Evolutionary conservation across 2,113 vertebrate species (phyloP).

Genomic region (Vicugna pacos): DNA sequence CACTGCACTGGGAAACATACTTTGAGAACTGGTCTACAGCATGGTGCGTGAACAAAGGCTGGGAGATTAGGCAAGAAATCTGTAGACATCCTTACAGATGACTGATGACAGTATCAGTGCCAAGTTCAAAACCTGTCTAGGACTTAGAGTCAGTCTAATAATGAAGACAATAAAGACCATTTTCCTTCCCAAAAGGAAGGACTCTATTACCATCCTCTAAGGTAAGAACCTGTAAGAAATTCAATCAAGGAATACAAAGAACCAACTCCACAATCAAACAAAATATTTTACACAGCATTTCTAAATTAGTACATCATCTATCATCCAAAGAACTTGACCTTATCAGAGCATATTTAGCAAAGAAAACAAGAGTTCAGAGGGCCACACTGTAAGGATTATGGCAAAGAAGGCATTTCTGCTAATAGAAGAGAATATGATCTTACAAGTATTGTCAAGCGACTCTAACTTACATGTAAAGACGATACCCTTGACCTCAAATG

Average conservation of each 20-base stretch:
- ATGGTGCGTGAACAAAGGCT: rapidly evolving
- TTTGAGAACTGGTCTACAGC: not conserved
- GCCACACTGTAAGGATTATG: not conserved
- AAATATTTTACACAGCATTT: not conserved
- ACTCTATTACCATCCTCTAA: not conserved
- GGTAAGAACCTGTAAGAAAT: not conserved
- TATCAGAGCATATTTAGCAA: constrained; percentile 32
- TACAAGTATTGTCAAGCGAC: not conserved
- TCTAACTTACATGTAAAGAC: constrained; percentile 19
- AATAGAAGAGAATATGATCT: not conserved
- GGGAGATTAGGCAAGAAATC: not conserved
- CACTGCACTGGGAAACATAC: not conserved
- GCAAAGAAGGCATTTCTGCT: not conserved
- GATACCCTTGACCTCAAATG: not conserved
- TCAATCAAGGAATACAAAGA: not conserved
- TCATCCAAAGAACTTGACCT: not conserved
- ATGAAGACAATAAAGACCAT: not conserved
- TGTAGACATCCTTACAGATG: not conserved
- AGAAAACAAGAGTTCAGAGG: constrained; percentile 26
- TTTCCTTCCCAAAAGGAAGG: not conserved
- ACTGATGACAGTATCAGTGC: not conserved
- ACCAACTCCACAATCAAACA: constrained; percentile 28
- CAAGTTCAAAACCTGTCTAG: not conserved
- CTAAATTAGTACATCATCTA: constrained; percentile 8
- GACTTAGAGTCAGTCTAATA: not conserved